Base-by-base conservation (phyloP, 2,113 vertebrate genomes). In the Lampris incognitus region DNA sequence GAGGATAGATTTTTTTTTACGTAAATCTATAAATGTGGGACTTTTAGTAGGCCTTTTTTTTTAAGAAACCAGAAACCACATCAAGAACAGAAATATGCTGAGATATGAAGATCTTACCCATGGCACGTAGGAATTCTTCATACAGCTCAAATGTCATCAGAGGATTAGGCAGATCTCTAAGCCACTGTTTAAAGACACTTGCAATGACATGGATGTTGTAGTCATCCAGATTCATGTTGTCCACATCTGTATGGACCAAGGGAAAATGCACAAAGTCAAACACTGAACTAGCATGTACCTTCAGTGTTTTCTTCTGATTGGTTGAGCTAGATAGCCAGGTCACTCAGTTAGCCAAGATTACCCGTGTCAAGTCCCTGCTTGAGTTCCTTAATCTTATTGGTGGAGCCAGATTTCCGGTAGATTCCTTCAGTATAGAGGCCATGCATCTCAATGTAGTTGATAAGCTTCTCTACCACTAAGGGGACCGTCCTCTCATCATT, bases 141-240 rank as follows among this genome's bases (percentile, higher is more conserved):
- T 99, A 99, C 61, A 99, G 95, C 92, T 99, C 98, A 61, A 99
- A 98, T 0, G 98, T 99, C 97, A 99, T 96, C 68, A 99, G 95
- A 24, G 98, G 98, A 89, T 97, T 99, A 5, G 98, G 98, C 76
- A 99, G 93, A 72, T 99, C 98, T 46, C 98, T 94, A 69, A 99
- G 94, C 98, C 98, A 99, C 82, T 99, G 98, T 87, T 99, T 99
- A 89, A 99, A 98, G 9, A 99, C 98, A 0, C 98, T 98, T 40
- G 94, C 98, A 1, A 98, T 99, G 62, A 99, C 98, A 0, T 99
- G 97, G 90, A 99, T 98, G 89, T 97, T 98, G 92, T 98, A 99
- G 90, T 99, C 97, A 0, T 99, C 98, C 63, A 99, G 93, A 90
- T 96, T 99, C 75, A 97, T 95, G 37, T 66, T 96, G 40, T 96